These are phyloP conservation scores for Nematostella vectensis DNA, from an alignment of 92 coral and sea anemone genomes.

Conservation along the genomic window DNA sequence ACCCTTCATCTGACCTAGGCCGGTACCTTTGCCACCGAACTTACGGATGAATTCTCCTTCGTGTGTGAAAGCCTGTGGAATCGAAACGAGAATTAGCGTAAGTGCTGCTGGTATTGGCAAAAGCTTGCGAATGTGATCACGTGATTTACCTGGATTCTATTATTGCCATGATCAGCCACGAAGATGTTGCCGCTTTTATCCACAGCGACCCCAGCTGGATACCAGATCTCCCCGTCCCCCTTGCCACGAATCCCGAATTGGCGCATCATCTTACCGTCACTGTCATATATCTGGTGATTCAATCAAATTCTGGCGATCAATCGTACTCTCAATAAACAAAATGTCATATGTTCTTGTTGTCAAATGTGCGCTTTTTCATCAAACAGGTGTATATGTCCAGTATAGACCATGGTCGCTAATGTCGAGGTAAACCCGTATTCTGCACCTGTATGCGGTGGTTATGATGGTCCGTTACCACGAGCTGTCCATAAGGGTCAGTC, in stretches of 20 bases:
- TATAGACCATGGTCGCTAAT: no score
- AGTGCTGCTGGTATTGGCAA: background rate
- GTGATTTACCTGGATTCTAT: conserved; percentile 58
- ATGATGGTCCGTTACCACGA: conserved; percentile 69
- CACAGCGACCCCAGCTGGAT: conserved; percentile 75
- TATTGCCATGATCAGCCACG: conserved; percentile 82
- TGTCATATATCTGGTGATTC: conserved; percentile 45
- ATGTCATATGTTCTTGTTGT: background rate
- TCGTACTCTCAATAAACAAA: conserved; percentile 1
- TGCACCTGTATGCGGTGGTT: conserved; percentile 63
- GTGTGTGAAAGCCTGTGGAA: conserved; percentile 53
- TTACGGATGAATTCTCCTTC: conserved; percentile 65
- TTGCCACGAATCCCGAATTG: conserved; percentile 83
- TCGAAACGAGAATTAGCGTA: background rate
- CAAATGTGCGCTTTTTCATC: background rate
- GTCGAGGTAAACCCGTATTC: background rate
- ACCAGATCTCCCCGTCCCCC: conserved; percentile 84
- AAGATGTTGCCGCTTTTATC: conserved; percentile 47
- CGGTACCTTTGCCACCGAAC: conserved; percentile 65
- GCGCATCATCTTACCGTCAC: conserved; percentile 40
- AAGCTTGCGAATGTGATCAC: background rate
- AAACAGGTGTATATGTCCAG: no score
- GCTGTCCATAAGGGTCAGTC: conserved; percentile 49
- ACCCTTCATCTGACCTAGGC: conserved; percentile 65
- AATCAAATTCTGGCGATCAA: no score